phyloP scores from a whole-genome alignment of 2,113 vertebrate genomes.

The Otolemur garnettii region DNA sequence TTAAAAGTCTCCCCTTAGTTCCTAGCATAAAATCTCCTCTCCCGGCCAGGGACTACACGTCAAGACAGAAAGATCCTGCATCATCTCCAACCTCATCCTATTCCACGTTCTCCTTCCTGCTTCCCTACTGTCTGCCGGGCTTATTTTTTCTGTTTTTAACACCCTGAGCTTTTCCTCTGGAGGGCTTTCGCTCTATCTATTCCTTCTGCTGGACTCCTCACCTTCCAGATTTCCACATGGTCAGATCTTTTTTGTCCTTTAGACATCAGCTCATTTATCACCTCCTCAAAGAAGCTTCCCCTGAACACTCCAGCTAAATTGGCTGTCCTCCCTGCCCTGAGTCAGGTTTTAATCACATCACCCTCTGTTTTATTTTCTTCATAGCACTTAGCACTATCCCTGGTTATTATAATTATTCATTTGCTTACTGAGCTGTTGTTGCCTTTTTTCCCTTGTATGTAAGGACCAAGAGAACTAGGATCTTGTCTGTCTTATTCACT shows the following conservation, averaged over 20 bases:
- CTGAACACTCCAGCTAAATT: not conserved
- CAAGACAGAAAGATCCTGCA: not conserved
- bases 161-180: not conserved
- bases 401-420: not conserved
- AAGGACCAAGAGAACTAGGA: conserved; percentile 18
- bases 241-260: not conserved
- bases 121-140: not conserved
- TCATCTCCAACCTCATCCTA: not conserved
- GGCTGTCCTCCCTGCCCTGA: not conserved
- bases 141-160: not conserved
- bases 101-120: not conserved
- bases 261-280: not conserved
- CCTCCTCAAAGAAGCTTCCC: not conserved
- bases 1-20: not conserved
- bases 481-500: not conserved
- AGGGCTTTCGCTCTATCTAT: not conserved
- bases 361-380: not conserved
- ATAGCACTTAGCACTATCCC: not conserved
- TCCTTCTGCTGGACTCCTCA: not conserved
- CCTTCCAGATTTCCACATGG: not conserved
- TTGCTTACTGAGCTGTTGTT: conserved; percentile 12
- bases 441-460: not conserved
- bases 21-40: not conserved
- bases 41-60: not conserved
- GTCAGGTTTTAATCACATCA: not conserved